Conservation (phyloP, 2,113 vertebrate species). For the Phocoena phocoena region DNA sequence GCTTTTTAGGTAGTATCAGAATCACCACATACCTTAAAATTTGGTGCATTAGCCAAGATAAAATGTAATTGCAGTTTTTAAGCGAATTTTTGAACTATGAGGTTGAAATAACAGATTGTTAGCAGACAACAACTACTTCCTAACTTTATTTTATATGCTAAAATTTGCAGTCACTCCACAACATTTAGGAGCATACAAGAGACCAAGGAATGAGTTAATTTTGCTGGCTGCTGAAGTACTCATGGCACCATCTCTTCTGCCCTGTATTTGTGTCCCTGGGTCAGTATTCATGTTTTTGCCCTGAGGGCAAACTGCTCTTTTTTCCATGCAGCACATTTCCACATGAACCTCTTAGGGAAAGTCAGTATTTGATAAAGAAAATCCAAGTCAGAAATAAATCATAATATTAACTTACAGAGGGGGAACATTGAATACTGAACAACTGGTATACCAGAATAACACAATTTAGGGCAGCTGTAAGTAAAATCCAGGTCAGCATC, state of each 20-base stretch:
- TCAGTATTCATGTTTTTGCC: constrained; percentile 44
- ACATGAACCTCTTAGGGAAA: constrained; percentile 77
- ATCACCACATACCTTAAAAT: not conserved
- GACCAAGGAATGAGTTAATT: not conserved
- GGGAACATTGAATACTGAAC: constrained; percentile 78
- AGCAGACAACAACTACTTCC: not conserved
- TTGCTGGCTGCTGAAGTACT: rapidly evolving
- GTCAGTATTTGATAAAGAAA: constrained; percentile 78
- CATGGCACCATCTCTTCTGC: not conserved
- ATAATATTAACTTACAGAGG: constrained; percentile 79
- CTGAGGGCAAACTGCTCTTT: constrained; percentile 59
- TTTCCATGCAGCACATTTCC: constrained; percentile 68
- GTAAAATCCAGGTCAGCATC: constrained; percentile 67
- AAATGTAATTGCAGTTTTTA: not conserved
- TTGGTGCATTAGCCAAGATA: not conserved
- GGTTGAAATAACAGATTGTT: not conserved
- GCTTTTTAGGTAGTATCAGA: not conserved
- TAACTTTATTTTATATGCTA: not conserved
- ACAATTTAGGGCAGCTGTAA: constrained; percentile 73
- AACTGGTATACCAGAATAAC: constrained; percentile 66
- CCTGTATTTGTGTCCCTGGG: not conserved
- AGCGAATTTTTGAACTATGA: constrained; percentile 14
- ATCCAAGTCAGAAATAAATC: constrained; percentile 79
- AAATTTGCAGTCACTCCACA: not conserved
- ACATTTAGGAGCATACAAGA: not conserved